Conservation (phyloP, 2,888 invertebrate genomes). For the Ceraclea dissimilis region DNA sequence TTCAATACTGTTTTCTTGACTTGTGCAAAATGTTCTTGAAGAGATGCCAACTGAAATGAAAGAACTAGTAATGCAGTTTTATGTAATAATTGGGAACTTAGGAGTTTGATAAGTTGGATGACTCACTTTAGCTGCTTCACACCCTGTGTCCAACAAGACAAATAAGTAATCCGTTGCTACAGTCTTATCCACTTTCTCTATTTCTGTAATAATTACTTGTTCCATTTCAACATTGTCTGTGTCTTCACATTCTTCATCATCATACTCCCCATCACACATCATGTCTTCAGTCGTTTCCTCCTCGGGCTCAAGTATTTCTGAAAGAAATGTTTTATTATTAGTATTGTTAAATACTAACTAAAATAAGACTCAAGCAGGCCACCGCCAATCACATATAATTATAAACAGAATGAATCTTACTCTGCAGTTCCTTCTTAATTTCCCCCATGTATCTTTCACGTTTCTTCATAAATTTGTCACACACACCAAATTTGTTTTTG, state of each 20-base stretch:
- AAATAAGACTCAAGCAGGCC: too few species aligned
- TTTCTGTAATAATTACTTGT: not conserved
- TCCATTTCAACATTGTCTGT: not conserved
- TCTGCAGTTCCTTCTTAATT: too few species aligned
- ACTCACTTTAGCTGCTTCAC: too few species aligned
- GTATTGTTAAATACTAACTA: too few species aligned
- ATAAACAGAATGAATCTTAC: too few species aligned
- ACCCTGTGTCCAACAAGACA: not conserved
- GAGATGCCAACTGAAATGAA: not conserved
- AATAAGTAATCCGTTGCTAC: not conserved
- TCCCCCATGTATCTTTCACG: not conserved
- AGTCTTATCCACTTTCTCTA: not conserved
- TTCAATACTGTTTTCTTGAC: slow-evolving; percentile 3
- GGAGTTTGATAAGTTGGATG: too few species aligned
- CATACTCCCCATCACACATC: not conserved
- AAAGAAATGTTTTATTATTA: too few species aligned
- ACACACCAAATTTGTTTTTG: not conserved
- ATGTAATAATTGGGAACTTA: too few species aligned
- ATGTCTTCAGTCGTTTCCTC: not conserved
- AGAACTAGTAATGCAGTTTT: too few species aligned
- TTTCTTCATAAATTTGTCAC: not conserved
- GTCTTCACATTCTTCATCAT: not conserved
- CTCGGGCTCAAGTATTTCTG: too few species aligned
- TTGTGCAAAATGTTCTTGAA: not conserved
- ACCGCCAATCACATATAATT: too few species aligned